Percentiles rank a stretch among this genome's conserved stretches.
Conservation (phyloP, 2,888 invertebrate species). For the Anoplius nigerrimus region DNA sequence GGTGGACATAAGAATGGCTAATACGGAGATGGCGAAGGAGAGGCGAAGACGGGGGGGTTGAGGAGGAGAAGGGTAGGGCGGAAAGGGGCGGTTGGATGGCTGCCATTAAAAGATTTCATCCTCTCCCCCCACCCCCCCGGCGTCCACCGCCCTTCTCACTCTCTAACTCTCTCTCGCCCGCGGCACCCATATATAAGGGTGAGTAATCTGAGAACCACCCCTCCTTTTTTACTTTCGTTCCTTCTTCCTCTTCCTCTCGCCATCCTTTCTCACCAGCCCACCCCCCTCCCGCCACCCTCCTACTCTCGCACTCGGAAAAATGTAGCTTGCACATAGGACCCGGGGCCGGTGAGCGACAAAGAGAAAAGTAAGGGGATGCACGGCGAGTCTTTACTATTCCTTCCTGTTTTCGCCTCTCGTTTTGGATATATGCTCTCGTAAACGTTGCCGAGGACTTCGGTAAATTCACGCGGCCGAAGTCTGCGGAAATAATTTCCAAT, state of each 20-base stretch:
- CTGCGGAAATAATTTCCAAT: too few species aligned
- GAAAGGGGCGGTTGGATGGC: constrained; percentile 63
- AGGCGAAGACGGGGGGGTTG: constrained; percentile 33
- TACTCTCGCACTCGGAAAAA: constrained; percentile 34
- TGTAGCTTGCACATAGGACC: too few species aligned
- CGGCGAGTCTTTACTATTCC: too few species aligned
- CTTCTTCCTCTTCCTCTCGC: constrained; percentile 50
- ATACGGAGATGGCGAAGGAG: constrained; percentile 61
- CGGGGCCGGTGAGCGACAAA: not conserved
- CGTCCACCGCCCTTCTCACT: constrained; percentile 28
- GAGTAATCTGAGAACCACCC: constrained; percentile 66
- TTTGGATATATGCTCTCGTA: too few species aligned
- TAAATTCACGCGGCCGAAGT: too few species aligned
- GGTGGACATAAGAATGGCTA: constrained; percentile 72
- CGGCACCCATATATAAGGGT: constrained; percentile 70
- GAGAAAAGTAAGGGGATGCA: not conserved
- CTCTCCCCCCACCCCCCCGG: constrained; percentile 48
- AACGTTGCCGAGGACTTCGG: too few species aligned
- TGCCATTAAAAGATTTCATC: constrained; percentile 73
- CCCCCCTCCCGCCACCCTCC: constrained; percentile 42
- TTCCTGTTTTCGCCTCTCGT: too few species aligned
- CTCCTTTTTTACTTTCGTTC: constrained; percentile 57
- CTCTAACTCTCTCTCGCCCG: constrained; percentile 47
- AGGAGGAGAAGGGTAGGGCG: constrained; percentile 32
- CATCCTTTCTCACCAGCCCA: constrained; percentile 35